phyloP scores from a whole-genome alignment of 2,888 invertebrate species.

The Amphipyra tragopoginis region DNA sequence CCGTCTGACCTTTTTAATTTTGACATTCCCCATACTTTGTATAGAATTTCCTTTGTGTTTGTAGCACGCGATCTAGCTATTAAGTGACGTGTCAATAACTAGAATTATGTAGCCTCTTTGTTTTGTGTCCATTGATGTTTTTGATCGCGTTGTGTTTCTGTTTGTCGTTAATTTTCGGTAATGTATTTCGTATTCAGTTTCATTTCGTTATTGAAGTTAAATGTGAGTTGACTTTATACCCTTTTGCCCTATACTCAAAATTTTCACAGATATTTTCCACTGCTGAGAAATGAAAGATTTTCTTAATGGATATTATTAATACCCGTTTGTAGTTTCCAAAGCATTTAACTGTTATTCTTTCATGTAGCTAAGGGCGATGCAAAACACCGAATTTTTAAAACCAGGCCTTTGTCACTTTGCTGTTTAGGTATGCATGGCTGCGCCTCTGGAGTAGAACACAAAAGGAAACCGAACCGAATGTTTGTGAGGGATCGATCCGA shows the following conservation, averaged over 20 bases:
- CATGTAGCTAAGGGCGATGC: neutral
- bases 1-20: constrained; percentile 55
- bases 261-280: neutral
- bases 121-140: constrained; percentile 51
- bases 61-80: constrained; percentile 78
- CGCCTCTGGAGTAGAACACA: no score
- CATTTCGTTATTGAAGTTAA: constrained; percentile 7
- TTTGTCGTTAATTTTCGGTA: constrained; percentile 34
- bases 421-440: no score
- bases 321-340: no score
- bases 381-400: no score
- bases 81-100: constrained; percentile 78
- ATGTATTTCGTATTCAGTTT: constrained; percentile 23
- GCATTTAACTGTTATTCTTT: neutral
- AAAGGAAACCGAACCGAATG: no score
- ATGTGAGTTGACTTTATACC: neutral
- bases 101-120: constrained; percentile 54
- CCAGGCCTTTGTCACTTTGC: no score
- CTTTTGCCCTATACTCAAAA: neutral
- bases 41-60: constrained; percentile 72
- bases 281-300: no score
- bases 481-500: no score
- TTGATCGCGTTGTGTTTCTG: constrained; percentile 42
- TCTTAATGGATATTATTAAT: no score
- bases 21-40: constrained; percentile 67